These are phyloP conservation scores for Drosophila carrolli DNA, from an alignment of 1,140 invertebrate species.

Conservation along the genomic window DNA sequence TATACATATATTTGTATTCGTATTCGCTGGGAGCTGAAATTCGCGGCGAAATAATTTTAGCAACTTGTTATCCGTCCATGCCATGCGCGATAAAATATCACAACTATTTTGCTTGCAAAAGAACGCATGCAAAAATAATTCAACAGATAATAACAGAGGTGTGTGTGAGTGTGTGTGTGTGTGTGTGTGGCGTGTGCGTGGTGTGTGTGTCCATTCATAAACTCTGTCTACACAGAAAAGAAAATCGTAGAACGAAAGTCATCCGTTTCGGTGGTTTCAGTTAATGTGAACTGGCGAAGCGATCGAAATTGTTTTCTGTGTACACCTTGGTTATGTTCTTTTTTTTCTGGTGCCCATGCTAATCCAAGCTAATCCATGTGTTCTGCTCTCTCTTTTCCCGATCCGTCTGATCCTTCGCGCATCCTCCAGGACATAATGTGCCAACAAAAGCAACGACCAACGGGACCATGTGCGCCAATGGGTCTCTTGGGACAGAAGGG, in stretches of 20 bases:
- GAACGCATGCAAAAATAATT: constrained; percentile 84
- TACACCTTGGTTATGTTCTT: not conserved
- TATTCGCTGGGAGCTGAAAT: constrained; percentile 73
- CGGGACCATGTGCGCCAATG: constrained; percentile 84
- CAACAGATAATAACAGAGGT: constrained; percentile 82
- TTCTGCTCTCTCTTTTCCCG: constrained; percentile 15
- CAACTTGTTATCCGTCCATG: constrained; percentile 84
- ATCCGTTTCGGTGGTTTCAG: not conserved
- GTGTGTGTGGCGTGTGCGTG: not conserved
- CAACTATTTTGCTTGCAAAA: constrained; percentile 85
- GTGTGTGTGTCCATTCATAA: constrained; percentile 7
- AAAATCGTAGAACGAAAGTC: not conserved
- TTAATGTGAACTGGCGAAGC: not conserved
- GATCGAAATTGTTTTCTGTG: not conserved
- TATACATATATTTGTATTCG: constrained; percentile 18
- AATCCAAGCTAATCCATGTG: constrained; percentile 33
- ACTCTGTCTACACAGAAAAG: not conserved
- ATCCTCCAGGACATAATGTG: constrained; percentile 84
- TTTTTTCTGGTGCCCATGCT: constrained; percentile 19
- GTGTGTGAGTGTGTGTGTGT: constrained; percentile 10
- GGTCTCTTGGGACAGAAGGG: constrained; percentile 84
- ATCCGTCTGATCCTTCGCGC: constrained; percentile 2
- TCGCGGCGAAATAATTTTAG: constrained; percentile 83
- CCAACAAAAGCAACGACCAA: constrained; percentile 84
- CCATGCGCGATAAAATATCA: constrained; percentile 85